These are phyloP conservation scores for Eurytoma adleriae DNA, from an alignment of 2,888 invertebrate species.

Conservation along the genomic window DNA sequence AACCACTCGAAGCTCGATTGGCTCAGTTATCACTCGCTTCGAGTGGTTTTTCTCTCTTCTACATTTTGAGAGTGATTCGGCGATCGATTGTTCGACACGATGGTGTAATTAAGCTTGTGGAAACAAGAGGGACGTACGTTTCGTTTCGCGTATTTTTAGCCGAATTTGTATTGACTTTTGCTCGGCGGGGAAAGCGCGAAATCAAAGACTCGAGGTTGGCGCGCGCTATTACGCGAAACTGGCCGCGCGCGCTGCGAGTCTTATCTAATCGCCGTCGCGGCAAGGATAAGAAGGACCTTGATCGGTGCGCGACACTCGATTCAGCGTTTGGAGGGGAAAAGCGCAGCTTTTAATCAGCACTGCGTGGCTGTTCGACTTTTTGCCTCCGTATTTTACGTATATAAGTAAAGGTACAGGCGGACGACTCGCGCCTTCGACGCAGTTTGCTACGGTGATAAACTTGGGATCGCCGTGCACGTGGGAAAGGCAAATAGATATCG, in stretches of 20 bases:
- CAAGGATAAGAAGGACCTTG: slow-evolving; percentile 74
- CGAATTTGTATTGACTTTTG: too few relatives aligned
- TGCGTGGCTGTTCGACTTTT: background rate
- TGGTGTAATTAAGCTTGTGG: too few relatives aligned
- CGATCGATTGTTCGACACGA: too few relatives aligned
- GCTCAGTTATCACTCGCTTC: too few relatives aligned
- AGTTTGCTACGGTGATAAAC: slow-evolving; percentile 13
- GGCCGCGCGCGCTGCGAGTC: slow-evolving; percentile 55
- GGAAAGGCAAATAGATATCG: slow-evolving; percentile 28
- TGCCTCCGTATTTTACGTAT: background rate
- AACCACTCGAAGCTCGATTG: too few relatives aligned
- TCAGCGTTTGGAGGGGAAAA: slow-evolving; percentile 56
- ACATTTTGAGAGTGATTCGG: too few relatives aligned
- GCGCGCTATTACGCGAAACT: slow-evolving; percentile 24
- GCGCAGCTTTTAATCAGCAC: background rate
- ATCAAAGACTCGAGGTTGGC: background rate
- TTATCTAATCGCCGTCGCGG: slow-evolving; percentile 72
- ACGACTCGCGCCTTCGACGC: background rate
- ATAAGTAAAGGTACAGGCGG: too few relatives aligned
- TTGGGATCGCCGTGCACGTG: background rate
- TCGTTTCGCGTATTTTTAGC: too few relatives aligned
- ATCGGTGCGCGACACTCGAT: slow-evolving; percentile 68
- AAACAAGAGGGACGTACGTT: too few relatives aligned
- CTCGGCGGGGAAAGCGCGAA: background rate
- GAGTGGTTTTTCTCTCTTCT: too few relatives aligned